Base-by-base conservation (phyloP, 1,140 invertebrate species). In the Microplitis demolitor region DNA sequence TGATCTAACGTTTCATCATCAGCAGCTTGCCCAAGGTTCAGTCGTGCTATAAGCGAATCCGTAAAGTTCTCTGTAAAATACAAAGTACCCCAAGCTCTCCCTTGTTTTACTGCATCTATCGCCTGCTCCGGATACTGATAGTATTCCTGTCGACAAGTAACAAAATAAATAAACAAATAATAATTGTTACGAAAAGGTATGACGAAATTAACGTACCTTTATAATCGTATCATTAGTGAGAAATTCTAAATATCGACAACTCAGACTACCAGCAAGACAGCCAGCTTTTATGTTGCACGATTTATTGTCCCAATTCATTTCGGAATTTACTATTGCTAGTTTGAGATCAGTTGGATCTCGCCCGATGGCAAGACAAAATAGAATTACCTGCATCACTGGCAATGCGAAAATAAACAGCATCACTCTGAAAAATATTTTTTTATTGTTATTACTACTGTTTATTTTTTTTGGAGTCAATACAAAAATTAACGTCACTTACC, bases 341-440 rank as follows among this genome's bases (percentile, higher is more conserved):
- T 91, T 91, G 0, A 99, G 89, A 58, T 94, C 93, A 63, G 91
- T 92, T 0, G 97, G 97, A 82, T 97, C 95, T 34, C 94, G 90
- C 70, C 97, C 97, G 76, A 98, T 97, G 31, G 96, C 95, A 74
- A 97, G 83, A 85, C 97, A 98, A 89, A 99, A 98, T 3, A 98
- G 90, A 60, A 97, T 93, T n/a, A 96, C 96, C 89, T 98, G 96
- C 86, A 96, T 92, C 2, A 96, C 93, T 37, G 97, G 97, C 77
- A 98, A 86, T 8, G 93, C 92, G 80, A 98, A 96, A 79, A 98
- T 96, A 86, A 98, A 98, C 72, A 95, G 85, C 91, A 97, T 95
- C 16, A 97, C 92, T 54, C 94, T 95, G 78, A 77, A 73, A n/a
- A 63, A 34, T n/a, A 24, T 16, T 33, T 56, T 11, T 3, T 16